These are phyloP conservation scores for Sialia sialis DNA, from an alignment of 2,113 vertebrate species.

Conservation along the genomic window DNA sequence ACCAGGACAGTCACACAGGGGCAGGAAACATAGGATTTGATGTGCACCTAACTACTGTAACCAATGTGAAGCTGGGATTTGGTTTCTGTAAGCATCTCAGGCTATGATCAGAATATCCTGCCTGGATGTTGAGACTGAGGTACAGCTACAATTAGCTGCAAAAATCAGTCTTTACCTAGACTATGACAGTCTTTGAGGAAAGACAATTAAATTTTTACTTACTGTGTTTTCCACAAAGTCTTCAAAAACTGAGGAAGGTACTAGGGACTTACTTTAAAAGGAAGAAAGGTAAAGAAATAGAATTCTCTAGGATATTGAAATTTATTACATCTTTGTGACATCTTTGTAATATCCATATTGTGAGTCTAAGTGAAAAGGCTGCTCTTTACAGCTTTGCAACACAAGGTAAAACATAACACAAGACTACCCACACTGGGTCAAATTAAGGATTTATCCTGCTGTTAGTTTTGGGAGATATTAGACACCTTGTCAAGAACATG, in stretches of 20 bases:
- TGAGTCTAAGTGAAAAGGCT: not conserved
- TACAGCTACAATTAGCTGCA: not conserved
- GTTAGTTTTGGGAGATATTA: not conserved
- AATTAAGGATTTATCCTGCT: not conserved
- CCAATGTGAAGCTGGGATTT: not conserved
- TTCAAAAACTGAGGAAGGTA: not conserved
- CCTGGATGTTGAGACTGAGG: not conserved
- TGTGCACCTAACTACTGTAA: not conserved
- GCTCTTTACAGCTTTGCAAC: not conserved
- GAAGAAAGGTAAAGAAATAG: not conserved
- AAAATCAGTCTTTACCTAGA: not conserved
- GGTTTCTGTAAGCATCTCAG: fast-evolving
- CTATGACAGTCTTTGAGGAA: not conserved
- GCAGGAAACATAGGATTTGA: not conserved
- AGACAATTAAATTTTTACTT: not conserved
- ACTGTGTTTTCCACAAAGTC: not conserved
- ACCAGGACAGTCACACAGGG: not conserved
- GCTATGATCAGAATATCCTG: not conserved
- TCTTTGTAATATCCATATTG: not conserved
- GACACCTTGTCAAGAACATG: not conserved
- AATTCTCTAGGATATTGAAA: not conserved
- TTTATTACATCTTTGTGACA: not conserved
- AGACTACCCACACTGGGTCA: not conserved
- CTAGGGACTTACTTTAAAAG: not conserved
- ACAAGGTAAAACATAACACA: not conserved